Conservation (phyloP, 37 sponge, comb jelly and placozoan genomes). For the Lycopodina hypogea region DNA sequence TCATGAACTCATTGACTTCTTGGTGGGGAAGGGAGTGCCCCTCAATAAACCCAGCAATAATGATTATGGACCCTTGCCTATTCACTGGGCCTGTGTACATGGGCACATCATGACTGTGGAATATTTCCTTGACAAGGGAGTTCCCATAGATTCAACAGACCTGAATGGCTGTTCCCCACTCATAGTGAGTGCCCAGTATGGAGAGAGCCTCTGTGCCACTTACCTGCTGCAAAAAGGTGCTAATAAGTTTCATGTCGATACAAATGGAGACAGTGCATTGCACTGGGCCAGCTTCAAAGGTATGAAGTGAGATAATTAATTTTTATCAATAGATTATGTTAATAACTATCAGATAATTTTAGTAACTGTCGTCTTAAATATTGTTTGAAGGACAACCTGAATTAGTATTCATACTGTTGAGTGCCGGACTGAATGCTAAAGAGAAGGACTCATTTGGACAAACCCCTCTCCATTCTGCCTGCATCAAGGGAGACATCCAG, state of each 20-base stretch:
- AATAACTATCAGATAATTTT: not conserved
- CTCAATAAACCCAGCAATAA: slow-evolving; percentile 72
- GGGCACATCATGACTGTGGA: slow-evolving; percentile 65
- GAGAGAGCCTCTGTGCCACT: slow-evolving; percentile 72
- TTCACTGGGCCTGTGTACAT: slow-evolving; percentile 86
- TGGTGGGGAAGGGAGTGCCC: slow-evolving; percentile 64
- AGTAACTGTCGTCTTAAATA: not conserved
- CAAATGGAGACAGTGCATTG: slow-evolving; percentile 81
- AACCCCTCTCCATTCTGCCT: slow-evolving; percentile 78
- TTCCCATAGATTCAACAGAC: slow-evolving; percentile 66
- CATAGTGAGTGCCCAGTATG: slow-evolving; percentile 81
- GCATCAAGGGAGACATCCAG: slow-evolving; percentile 76
- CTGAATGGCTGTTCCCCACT: slow-evolving; percentile 78
- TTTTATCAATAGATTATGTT: not conserved
- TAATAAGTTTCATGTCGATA: slow-evolving; percentile 67
- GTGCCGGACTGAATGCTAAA: slow-evolving; percentile 69
- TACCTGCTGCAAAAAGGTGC: slow-evolving; percentile 86
- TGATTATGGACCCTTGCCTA: slow-evolving; percentile 72
- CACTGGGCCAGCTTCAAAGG: slow-evolving; percentile 93
- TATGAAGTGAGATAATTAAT: slow-evolving; percentile 8
- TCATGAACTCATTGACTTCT: slow-evolving; percentile 45
- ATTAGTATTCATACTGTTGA: slow-evolving; percentile 59
- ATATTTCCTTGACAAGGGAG: slow-evolving; percentile 64
- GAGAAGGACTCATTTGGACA: slow-evolving; percentile 77
- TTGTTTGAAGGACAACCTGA: slow-evolving; percentile 60